phyloP scores from a whole-genome alignment of 2,888 invertebrate species.

The Ephialtes manifestator region DNA sequence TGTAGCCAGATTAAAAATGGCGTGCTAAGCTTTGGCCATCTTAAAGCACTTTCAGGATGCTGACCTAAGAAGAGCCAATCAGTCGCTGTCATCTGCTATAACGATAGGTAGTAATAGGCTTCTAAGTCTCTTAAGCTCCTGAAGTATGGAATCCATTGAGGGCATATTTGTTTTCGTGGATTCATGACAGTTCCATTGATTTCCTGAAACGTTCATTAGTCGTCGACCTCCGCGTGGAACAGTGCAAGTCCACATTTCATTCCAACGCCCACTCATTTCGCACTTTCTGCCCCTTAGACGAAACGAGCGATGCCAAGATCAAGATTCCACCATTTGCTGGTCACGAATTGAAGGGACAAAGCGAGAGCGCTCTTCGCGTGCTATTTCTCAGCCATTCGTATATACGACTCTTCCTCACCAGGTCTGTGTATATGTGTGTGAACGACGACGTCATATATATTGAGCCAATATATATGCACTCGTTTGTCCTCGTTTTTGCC shows the following conservation, averaged over 20 bases:
- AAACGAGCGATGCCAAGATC: slow-evolving; percentile 4
- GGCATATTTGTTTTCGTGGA: background rate
- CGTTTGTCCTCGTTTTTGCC: background rate
- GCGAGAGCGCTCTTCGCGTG: background rate
- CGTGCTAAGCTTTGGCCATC: background rate
- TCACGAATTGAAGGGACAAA: slow-evolving; percentile 10
- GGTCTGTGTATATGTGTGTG: background rate
- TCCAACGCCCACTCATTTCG: background rate
- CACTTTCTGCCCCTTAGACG: background rate
- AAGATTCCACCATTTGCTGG: slow-evolving; percentile 1
- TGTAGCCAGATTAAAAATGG: too few relatives aligned
- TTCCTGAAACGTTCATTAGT: slow-evolving; percentile 17
- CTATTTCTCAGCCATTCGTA: background rate
- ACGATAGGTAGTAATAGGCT: background rate
- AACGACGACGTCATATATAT: background rate
- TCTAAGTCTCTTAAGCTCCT: background rate
- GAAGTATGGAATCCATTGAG: background rate
- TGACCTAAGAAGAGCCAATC: background rate
- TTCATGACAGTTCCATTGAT: slow-evolving; percentile 3
- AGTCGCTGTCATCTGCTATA: background rate
- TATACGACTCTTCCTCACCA: background rate
- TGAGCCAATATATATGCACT: background rate
- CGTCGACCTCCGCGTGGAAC: background rate
- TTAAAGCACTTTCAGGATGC: background rate
- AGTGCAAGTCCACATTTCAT: slow-evolving; percentile 9